Evolutionary conservation across 2,113 vertebrate genomes (phyloP), one percentile per base, ranked within the genome.

Genomic region (Oostethus manadensis): DNA sequence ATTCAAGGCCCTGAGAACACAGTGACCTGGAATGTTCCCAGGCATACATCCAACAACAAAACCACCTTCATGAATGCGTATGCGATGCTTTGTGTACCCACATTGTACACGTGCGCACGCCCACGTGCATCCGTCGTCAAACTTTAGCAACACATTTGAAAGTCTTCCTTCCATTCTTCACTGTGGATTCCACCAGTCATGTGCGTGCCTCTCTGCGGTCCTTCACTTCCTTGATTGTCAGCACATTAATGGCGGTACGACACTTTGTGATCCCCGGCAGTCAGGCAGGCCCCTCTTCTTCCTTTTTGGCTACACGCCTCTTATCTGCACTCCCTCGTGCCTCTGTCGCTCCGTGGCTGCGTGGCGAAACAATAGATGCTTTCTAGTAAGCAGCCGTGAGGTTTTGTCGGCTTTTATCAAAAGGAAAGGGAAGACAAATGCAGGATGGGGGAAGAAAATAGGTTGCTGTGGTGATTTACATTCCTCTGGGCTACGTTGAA

Each of bases 401-500:
- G 51, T 54, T 54, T 84, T 84, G 84, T 86, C 84, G 76, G 81
- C 62, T 78, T 42, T 14, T 83, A 73, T 77, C 72, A 75, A 83
- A 73, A 65, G 33, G 11, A 61, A 70, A 62, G 26, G 60, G 60
- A 60, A 60, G 80, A 83, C 73, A 73, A 78, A 83, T 63, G 76
- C 66, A 64, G 76, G 77, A 80, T 74, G 84, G 64, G 78, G 66
- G 7, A 14, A 84, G 83, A 88, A 85, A 84, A 85, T 84, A 66
- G 83, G 73, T 76, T 77, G 79, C 71, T 53, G 68, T 55, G 63
- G 76, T 82, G 79, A 82, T 85, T 84, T 84, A 82, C 84, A 84
- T 83, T 86, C 70, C 73, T 42, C 3, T 23, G 47, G 17, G 74
- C 80, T 56, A 78, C 21, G 49, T 17, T 72, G 81, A 58, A 78